phyloP scores from a whole-genome alignment of 1,140 invertebrate species.

The Calephelis nemesis region DNA sequence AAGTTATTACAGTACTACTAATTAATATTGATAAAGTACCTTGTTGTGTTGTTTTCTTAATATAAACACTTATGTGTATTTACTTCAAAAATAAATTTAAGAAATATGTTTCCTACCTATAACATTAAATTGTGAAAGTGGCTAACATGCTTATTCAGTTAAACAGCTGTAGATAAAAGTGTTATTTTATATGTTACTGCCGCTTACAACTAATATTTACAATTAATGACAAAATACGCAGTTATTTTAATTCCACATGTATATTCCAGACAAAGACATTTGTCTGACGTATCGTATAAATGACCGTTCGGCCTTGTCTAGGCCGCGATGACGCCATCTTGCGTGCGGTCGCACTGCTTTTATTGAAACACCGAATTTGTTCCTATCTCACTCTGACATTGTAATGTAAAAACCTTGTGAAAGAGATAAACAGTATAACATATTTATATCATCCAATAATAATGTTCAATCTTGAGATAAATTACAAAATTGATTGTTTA shows the following conservation, averaged over 20 bases:
- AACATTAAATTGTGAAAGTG: too few species aligned
- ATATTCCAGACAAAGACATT: conserved; percentile 49
- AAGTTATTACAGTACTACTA: too few species aligned
- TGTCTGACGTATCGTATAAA: conserved; percentile 68
- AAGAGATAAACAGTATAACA: too few species aligned
- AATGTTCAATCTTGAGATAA: too few species aligned
- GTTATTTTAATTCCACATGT: conserved; percentile 29
- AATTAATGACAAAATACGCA: conserved; percentile 19
- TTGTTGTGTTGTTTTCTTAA: too few species aligned
- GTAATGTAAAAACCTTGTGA: conserved; percentile 14
- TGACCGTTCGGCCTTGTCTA: conserved; percentile 76
- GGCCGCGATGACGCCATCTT: conserved; percentile 75
- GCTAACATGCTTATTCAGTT: not conserved
- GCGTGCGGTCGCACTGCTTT: conserved; percentile 60
- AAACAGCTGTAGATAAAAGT: not conserved
- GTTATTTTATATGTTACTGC: not conserved
- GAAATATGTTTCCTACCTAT: too few species aligned
- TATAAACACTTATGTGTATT: too few species aligned
- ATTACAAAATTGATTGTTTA: too few species aligned
- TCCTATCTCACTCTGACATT: conserved; percentile 44
- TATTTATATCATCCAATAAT: too few species aligned
- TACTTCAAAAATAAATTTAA: too few species aligned
- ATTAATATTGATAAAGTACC: too few species aligned
- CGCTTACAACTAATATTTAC: not conserved
- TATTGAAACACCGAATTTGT: conserved; percentile 61